Percentiles rank a stretch among this genome's conserved stretches.
phyloP scores from a whole-genome alignment of 2,113 vertebrate genomes.

The Camelus bactrianus region DNA sequence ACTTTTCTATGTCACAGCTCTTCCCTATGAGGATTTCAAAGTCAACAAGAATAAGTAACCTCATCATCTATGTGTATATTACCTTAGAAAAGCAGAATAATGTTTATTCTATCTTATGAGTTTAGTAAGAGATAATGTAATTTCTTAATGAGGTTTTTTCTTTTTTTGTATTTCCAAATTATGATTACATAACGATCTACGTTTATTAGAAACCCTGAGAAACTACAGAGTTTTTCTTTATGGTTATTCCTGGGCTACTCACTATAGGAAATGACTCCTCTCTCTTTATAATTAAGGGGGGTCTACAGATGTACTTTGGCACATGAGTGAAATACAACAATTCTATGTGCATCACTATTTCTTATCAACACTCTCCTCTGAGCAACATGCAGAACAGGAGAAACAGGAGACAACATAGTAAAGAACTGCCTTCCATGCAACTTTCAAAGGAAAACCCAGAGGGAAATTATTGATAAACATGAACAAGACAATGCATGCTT shows the following conservation, averaged over 20 bases:
- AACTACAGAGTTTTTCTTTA: not conserved
- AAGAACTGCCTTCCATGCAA: not conserved
- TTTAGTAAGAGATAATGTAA: conserved; percentile 37
- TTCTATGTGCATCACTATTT: conserved; percentile 1
- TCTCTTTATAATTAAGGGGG: not conserved
- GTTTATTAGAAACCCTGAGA: conserved; percentile 35
- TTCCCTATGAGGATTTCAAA: conserved; percentile 64
- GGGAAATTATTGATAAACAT: not conserved
- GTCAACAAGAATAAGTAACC: conserved; percentile 51
- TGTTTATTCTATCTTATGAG: conserved; percentile 22
- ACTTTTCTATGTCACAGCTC: conserved; percentile 44
- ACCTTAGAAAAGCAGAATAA: conserved; percentile 31
- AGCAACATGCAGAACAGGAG: not conserved
- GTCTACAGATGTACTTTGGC: not conserved
- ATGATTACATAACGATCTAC: conserved; percentile 16
- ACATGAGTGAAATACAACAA: conserved; percentile 15
- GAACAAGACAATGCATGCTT: not conserved
- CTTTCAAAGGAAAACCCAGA: conserved; percentile 4
- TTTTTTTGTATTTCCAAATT: conserved; percentile 52
- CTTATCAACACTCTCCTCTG: not conserved
- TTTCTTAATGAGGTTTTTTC: conserved; percentile 33
- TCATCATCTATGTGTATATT: not conserved
- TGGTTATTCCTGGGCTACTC: conserved; percentile 15
- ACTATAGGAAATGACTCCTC: not conserved
- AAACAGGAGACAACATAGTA: not conserved